These are phyloP conservation scores for Liasis olivaceus DNA, from an alignment of 2,797 vertebrate genomes.

Conservation along the genomic window DNA sequence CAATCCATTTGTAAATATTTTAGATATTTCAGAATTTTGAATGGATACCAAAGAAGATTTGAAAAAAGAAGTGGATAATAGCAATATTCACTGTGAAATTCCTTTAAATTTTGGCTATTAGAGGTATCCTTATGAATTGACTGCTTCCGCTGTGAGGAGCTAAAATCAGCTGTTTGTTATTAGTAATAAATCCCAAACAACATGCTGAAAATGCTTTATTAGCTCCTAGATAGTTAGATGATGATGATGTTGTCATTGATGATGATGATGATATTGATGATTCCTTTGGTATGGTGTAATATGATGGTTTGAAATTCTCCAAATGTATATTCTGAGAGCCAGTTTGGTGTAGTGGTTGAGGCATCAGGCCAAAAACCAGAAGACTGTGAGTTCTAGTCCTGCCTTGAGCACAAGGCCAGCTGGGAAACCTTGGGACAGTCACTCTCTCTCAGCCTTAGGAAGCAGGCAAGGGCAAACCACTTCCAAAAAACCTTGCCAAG, in stretches of 20 bases:
- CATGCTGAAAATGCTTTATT: conserved; percentile 53
- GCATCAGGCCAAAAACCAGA: not conserved
- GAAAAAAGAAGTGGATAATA: not conserved
- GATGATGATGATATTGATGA: no score
- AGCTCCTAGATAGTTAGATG: conserved; percentile 30
- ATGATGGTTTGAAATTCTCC: conserved; percentile 37
- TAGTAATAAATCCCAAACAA: conserved; percentile 45
- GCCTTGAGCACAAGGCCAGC: not conserved
- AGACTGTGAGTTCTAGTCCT: not conserved
- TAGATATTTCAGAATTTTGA: not conserved
- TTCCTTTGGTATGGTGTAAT: conserved; percentile 33
- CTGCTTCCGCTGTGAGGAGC: conserved; percentile 28
- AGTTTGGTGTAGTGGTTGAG: not conserved
- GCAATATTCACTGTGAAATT: no score
- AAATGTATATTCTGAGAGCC: conserved; percentile 45
- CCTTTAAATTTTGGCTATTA: not conserved
- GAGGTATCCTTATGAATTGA: not conserved
- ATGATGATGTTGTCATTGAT: no score
- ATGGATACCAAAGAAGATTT: not conserved
- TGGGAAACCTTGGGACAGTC: not conserved
- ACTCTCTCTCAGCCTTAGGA: not conserved
- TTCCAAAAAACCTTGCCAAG: not conserved
- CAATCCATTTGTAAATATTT: not conserved
- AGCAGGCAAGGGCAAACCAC: not conserved
- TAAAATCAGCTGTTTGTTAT: conserved; percentile 57